Evolutionary conservation across 1,140 invertebrate genomes (phyloP).

Genomic region (Adelges cooleyi): DNA sequence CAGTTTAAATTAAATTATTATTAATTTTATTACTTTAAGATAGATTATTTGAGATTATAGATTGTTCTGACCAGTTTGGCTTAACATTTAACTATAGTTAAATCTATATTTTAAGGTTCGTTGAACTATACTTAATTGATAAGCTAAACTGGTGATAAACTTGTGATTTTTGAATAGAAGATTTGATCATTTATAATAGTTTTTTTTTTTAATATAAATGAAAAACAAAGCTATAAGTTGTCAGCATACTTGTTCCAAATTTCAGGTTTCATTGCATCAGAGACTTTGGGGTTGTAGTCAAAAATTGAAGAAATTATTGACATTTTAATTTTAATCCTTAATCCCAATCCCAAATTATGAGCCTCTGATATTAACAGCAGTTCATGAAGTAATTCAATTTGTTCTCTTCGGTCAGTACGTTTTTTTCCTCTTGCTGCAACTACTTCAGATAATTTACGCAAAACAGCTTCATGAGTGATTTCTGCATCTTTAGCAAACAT

Average conservation of each 20-base stretch:
- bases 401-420: conserved; percentile 75
- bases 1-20: too few relatives aligned
- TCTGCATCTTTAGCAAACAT: conserved; percentile 98
- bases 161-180: too few relatives aligned
- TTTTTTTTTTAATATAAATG: too few relatives aligned
- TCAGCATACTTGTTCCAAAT: conserved; percentile 81
- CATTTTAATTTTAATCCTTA: conserved; percentile 85
- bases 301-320: conserved; percentile 90
- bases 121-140: too few relatives aligned
- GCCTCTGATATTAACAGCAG: conserved; percentile 69
- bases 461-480: conserved; percentile 77
- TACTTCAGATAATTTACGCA: conserved; percentile 92
- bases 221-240: too few relatives aligned
- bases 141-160: too few relatives aligned
- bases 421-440: conserved; percentile 91
- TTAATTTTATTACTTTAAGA: too few relatives aligned
- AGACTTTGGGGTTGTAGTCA: conserved; percentile 96
- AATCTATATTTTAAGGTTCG: too few relatives aligned
- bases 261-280: conserved; percentile 93
- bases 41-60: too few relatives aligned
- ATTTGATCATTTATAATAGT: too few relatives aligned
- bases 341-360: conserved; percentile 76
- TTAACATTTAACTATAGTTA: too few relatives aligned
- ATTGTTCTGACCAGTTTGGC: too few relatives aligned
- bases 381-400: conserved; percentile 88